Percentiles rank a stretch among this genome's conserved stretches.
Evolutionary conservation across 2,113 vertebrate species (phyloP).

Genomic region (Carettochelys insculpta): DNA sequence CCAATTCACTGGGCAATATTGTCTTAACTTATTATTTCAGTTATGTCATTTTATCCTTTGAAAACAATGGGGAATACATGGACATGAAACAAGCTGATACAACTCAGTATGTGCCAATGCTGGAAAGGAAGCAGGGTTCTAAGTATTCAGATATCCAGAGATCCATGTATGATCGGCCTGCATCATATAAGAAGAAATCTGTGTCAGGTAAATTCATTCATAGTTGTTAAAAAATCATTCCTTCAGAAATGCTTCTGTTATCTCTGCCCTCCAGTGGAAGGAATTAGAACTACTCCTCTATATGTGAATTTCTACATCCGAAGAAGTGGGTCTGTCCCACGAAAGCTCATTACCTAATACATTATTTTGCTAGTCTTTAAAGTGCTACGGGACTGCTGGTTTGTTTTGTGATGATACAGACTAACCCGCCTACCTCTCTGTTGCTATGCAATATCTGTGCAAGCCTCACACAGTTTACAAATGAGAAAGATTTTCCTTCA

Average conservation of each 20-base stretch:
- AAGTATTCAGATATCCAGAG: slow-evolving; percentile 93
- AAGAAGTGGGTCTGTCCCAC: too few species aligned
- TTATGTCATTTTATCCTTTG: slow-evolving; percentile 97
- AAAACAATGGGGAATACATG: slow-evolving; percentile 97
- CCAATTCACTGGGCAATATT: neutral
- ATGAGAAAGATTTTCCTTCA: neutral
- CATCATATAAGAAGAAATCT: slow-evolving; percentile 90
- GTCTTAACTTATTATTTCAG: slow-evolving; percentile 68
- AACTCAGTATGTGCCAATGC: slow-evolving; percentile 97
- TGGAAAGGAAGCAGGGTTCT: slow-evolving; percentile 90
- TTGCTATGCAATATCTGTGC: too few species aligned
- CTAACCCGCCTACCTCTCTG: too few species aligned
- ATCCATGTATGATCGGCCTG: slow-evolving; percentile 91
- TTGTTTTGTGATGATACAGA: too few species aligned
- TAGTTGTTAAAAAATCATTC: neutral
- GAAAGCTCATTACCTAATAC: too few species aligned
- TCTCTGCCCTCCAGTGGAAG: neutral
- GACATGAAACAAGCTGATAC: slow-evolving; percentile 97
- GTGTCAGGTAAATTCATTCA: slow-evolving; percentile 76
- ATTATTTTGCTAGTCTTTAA: too few species aligned
- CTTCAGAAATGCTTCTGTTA: fast-evolving
- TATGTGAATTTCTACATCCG: too few species aligned
- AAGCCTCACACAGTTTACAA: neutral
- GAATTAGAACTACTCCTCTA: neutral
- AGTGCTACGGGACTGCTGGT: too few species aligned